Conservation (phyloP, 2,888 invertebrate species). For the Mayetiola destructor region DNA sequence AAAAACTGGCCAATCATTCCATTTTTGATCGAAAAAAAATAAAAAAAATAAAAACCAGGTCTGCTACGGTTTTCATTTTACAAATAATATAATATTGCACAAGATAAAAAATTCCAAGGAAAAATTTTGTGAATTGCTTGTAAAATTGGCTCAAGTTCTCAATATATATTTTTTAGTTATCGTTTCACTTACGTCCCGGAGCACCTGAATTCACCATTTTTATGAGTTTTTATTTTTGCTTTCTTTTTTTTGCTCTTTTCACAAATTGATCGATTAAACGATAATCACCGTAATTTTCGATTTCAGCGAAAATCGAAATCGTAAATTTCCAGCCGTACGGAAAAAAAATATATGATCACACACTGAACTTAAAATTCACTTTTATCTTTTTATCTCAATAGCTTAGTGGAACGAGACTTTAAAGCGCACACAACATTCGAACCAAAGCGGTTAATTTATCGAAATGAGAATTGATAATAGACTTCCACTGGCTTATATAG, state of each 20-base stretch:
- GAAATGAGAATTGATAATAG: conserved; percentile 7
- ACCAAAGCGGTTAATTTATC: neutral
- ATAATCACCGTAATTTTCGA: neutral
- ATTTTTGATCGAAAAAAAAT: neutral
- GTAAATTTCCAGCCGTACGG: neutral
- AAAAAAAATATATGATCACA: neutral
- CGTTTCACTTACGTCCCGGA: neutral
- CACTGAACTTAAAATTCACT: no score
- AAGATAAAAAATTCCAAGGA: neutral
- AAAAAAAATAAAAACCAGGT: neutral
- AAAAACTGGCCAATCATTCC: no score
- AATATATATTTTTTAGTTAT: neutral
- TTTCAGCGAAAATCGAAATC: neutral
- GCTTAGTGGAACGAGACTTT: neutral
- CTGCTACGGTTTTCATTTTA: neutral
- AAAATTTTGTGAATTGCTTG: neutral
- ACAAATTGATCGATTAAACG: neutral
- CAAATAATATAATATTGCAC: neutral
- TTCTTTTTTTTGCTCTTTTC: no score
- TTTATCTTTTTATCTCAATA: neutral
- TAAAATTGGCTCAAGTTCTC: neutral
- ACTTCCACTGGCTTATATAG: neutral
- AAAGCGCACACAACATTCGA: neutral
- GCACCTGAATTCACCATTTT: neutral
- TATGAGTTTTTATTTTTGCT: neutral